Evolutionary conservation across 2,113 vertebrate genomes (phyloP).

Genomic region (Vulpes vulpes): DNA sequence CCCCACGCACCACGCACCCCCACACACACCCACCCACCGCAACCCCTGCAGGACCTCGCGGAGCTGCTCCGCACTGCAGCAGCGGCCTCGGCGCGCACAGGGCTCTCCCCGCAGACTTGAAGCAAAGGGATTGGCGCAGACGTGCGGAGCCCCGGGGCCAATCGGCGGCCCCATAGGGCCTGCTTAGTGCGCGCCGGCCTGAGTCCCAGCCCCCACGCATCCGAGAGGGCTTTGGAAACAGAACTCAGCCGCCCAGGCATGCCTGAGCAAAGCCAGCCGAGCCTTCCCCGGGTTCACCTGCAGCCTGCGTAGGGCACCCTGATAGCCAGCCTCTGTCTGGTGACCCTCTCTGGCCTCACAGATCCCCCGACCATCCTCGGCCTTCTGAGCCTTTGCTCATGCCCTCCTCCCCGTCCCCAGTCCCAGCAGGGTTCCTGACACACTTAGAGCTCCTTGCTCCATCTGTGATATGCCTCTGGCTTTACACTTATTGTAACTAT

Average conservation of each 20-base stretch:
- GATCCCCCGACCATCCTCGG: no score
- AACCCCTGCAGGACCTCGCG: fast-evolving
- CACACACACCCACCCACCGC: neutral
- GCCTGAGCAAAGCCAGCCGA: neutral
- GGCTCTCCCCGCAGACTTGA: neutral
- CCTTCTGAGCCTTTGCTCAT: neutral
- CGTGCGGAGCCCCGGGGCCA: neutral
- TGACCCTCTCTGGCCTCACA: neutral
- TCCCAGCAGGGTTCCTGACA: neutral
- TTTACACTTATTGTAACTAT: neutral
- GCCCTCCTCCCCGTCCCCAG: no score
- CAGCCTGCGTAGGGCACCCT: fast-evolving
- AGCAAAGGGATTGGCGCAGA: neutral
- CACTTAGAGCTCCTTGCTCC: neutral
- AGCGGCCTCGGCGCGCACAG: fast-evolving
- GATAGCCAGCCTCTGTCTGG: neutral
- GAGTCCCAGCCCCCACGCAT: neutral
- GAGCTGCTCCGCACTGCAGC: neutral
- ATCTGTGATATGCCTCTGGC: neutral
- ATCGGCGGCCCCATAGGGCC: no score
- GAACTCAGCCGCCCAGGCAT: fast-evolving
- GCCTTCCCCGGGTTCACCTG: neutral
- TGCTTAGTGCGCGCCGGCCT: neutral
- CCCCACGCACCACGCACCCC: no score
- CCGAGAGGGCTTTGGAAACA: neutral